Conservation (phyloP, 2,888 invertebrate species). For the Drosophila neotestacea region DNA sequence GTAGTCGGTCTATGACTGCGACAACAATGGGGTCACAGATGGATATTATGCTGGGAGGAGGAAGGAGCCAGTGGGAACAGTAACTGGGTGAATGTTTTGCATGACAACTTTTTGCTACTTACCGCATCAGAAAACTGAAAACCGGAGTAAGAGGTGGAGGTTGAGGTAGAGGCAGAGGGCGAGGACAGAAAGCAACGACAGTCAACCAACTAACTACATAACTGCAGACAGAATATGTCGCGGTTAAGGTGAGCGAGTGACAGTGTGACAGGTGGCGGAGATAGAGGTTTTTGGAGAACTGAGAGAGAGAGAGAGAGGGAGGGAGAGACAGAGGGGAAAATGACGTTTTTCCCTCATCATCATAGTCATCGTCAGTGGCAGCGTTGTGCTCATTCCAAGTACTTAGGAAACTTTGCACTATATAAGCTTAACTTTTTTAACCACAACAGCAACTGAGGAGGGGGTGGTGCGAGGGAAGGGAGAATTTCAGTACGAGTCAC, state of each 20-base stretch:
- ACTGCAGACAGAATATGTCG: constrained; percentile 71
- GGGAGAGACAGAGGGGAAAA: not conserved
- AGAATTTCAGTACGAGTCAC: constrained; percentile 9
- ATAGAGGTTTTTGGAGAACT: not conserved
- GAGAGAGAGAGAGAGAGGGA: not conserved
- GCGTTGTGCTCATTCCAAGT: constrained; percentile 55
- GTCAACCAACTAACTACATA: constrained; percentile 67
- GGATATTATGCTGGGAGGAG: not conserved
- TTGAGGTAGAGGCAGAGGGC: not conserved
- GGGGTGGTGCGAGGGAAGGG: too few species aligned
- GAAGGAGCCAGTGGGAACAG: not conserved
- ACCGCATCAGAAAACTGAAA: constrained; percentile 27
- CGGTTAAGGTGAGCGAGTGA: constrained; percentile 73
- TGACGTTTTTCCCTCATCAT: constrained; percentile 13
- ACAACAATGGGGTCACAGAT: constrained; percentile 22
- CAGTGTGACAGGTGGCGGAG: constrained; percentile 57
- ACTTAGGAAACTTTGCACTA: constrained; percentile 73
- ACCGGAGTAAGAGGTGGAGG: too few species aligned
- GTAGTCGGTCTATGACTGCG: constrained; percentile 29
- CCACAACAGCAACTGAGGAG: constrained; percentile 26
- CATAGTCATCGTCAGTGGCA: constrained; percentile 48
- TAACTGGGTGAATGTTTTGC: constrained; percentile 53
- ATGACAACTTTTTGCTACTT: constrained; percentile 65
- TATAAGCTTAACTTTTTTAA: constrained; percentile 66
- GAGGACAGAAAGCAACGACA: constrained; percentile 8